These are phyloP conservation scores for Paralichthys olivaceus DNA, from an alignment of 2,113 vertebrate genomes.

Conservation along the genomic window DNA sequence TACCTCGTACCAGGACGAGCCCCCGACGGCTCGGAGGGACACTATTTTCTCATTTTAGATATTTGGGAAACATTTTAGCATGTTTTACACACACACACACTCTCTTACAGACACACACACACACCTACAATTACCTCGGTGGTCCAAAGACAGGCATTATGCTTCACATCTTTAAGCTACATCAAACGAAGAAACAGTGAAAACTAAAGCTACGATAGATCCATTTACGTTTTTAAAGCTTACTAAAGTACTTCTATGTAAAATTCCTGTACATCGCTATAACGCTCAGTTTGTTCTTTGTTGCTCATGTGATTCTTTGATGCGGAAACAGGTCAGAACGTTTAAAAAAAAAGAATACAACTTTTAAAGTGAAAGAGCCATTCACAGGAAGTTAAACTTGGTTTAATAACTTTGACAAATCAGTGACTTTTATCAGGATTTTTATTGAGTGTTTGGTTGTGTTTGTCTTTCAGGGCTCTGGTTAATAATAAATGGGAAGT, in stretches of 20 bases:
- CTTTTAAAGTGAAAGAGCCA: conserved; percentile 69
- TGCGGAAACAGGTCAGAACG: conserved; percentile 63
- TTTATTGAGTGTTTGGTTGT: conserved; percentile 71
- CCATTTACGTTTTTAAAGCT: conserved; percentile 68
- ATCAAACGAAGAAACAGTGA: conserved; percentile 68
- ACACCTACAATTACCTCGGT: conserved; percentile 80
- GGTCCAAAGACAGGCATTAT: conserved; percentile 82
- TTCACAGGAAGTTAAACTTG: conserved; percentile 63
- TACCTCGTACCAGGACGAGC: conserved; percentile 78
- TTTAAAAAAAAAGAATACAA: conserved; percentile 18
- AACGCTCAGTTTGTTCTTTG: conserved; percentile 69
- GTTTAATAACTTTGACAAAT: conserved; percentile 72
- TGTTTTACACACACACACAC: conserved; percentile 72
- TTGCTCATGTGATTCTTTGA: conserved; percentile 76
- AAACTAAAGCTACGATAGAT: conserved; percentile 61
- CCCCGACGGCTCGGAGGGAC: conserved; percentile 61
- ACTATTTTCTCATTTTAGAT: conserved; percentile 71
- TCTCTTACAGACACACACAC: conserved; percentile 58
- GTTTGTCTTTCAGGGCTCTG: conserved; percentile 68
- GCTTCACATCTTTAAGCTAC: conserved; percentile 76
- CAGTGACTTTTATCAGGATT: conserved; percentile 75
- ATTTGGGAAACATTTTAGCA: conserved; percentile 76
- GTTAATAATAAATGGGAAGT: conserved; percentile 67
- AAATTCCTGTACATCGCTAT: conserved; percentile 71
- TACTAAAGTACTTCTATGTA: conserved; percentile 66